phyloP scores from a whole-genome alignment of 1,140 invertebrate genomes.

The Pseudomyrmex cubaensis region DNA sequence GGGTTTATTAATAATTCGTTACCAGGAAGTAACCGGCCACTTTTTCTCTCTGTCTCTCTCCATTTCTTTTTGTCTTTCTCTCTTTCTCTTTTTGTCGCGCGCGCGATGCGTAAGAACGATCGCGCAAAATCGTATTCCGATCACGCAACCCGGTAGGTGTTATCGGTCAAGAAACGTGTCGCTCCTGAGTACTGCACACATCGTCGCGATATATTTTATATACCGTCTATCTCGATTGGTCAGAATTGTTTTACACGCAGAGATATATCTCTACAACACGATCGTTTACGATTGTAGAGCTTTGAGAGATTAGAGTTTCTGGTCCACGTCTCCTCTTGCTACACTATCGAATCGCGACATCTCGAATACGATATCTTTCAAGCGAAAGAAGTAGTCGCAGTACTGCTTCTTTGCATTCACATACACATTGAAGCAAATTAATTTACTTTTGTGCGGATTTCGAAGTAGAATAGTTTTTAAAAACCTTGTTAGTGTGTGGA shows the following conservation, averaged over 20 bases:
- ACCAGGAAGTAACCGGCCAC: slow-evolving; percentile 49
- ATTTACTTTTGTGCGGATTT: too few relatives aligned
- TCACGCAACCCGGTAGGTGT: neutral
- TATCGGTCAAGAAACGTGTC: slow-evolving; percentile 23
- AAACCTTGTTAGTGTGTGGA: too few relatives aligned
- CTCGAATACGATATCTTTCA: neutral
- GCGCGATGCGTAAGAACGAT: neutral
- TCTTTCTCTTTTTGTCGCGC: too few relatives aligned
- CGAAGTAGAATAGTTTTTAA: too few relatives aligned
- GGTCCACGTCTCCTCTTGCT: neutral
- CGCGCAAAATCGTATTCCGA: neutral
- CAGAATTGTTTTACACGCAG: slow-evolving; percentile 54
- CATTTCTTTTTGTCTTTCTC: too few relatives aligned
- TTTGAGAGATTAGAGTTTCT: neutral
- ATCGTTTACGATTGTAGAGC: neutral
- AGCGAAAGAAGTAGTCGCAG: too few relatives aligned
- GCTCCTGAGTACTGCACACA: neutral
- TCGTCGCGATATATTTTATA: slow-evolving; percentile 14
- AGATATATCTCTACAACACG: neutral
- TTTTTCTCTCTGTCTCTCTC: too few relatives aligned
- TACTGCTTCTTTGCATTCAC: too few relatives aligned
- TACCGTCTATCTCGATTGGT: slow-evolving; percentile 28
- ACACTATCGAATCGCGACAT: neutral
- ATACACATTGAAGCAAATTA: too few relatives aligned
- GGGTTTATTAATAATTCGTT: slow-evolving; percentile 69